A percentile compares a stretch with the other conserved stretches of the same genome.
These are phyloP conservation scores for Macaca fascicularis DNA, from an alignment of 2,113 vertebrate species.

Conservation along the genomic window DNA sequence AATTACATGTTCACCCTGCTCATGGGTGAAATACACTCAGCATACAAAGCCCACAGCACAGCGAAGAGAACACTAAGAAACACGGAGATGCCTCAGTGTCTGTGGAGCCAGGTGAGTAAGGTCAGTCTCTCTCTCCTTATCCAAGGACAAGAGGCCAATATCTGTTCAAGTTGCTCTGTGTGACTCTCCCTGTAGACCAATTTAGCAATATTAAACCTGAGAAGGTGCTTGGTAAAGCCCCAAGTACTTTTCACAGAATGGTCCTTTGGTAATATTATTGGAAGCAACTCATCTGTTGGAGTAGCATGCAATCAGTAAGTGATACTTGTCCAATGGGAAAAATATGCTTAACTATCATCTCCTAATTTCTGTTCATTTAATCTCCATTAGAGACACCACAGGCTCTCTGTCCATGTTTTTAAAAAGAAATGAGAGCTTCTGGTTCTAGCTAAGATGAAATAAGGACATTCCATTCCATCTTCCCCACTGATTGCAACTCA, in stretches of 20 bases:
- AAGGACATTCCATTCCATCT: background rate
- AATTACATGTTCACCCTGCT: too few relatives aligned
- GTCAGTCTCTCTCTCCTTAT: background rate
- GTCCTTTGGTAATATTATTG: too few relatives aligned
- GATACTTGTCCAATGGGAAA: background rate
- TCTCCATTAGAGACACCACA: background rate
- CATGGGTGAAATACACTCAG: background rate
- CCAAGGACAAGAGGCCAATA: background rate
- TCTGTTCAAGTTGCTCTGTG: background rate
- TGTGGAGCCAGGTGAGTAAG: background rate
- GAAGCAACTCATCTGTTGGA: background rate
- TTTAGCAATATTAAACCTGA: background rate
- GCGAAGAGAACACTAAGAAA: background rate
- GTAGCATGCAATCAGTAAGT: background rate
- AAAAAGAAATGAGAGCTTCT: background rate
- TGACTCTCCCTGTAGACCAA: background rate
- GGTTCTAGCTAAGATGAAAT: background rate
- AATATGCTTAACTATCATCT: background rate
- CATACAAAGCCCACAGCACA: background rate
- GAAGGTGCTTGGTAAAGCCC: background rate
- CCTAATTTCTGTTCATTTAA: background rate
- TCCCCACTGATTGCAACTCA: background rate
- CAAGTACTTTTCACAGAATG: background rate
- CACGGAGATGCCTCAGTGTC: rapidly evolving
- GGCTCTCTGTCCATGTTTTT: background rate